Evolutionary conservation across 2,888 invertebrate species (phyloP), one percentile per base, ranked within the genome.

Genomic region (Elaeidobius kamerunicus): DNA sequence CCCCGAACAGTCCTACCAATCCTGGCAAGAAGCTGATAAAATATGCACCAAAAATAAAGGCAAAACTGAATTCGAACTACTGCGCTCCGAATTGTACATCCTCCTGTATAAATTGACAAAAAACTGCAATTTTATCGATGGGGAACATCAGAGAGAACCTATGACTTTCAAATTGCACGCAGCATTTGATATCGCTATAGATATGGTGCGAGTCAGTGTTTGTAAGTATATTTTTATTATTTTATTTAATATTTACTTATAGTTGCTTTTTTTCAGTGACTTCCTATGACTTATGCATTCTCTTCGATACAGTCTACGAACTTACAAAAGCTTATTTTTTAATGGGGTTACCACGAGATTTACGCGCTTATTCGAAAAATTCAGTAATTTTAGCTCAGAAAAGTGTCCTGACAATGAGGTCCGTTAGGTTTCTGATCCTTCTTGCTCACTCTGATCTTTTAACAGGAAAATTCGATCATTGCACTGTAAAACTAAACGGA

Each of bases 371-470:
- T 40, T 60, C 63, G 4, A 61, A 60, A 48, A 60, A 66, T 27
- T 55, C 62, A 17, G 41, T 67, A 4, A 9, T 60, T n/a, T 52
- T 69, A 3, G 58, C 67, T 6, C 70, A 71, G 58, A 61, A 67
- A 59, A 45, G 67, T 20, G 60, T 68, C 3, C 41, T 70, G 18
- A 69, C 71, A 2, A 52, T 67, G 3, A 61, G 64, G 35, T 62
- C 66, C 7, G 65, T 65, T 7, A 47, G 60, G 14, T 61, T 68
- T 18, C 47, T 71, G 30, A 45, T 60, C 2, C 62, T 66, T 20
- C 55, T 70, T 27, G 67, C 69, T 1, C 58, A 65, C 23, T 65
- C 66, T 9, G 71, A 71, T 57, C 43, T 70, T 5, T 51, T 59
- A 9, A 63, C 66, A 4, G 54, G 54, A 19, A 63, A 64, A 15